Evolutionary conservation across 2,888 invertebrate species (phyloP).

Genomic region (Cancer borealis): DNA sequence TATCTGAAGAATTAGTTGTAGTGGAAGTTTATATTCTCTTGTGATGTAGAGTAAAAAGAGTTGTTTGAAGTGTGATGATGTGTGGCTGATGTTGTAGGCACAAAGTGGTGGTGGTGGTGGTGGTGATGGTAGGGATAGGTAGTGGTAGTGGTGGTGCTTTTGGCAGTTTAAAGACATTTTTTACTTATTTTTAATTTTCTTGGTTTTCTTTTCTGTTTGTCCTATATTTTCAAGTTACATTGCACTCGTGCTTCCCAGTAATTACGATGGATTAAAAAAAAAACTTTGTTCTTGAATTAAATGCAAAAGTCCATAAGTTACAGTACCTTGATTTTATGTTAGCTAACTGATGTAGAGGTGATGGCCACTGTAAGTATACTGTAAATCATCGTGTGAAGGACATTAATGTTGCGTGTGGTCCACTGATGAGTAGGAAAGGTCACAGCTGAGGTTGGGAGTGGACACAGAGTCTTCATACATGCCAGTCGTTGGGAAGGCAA

Average conservation of each 20-base stretch:
- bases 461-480: background rate
- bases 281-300: background rate
- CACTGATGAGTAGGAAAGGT: background rate
- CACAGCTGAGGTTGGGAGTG: background rate
- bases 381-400: no score
- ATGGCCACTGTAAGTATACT: background rate
- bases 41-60: background rate
- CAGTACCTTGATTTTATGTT: background rate
- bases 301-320: background rate
- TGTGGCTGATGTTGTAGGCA: background rate
- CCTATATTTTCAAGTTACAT: conserved; percentile 4
- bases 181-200: background rate
- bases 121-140: background rate
- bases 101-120: background rate
- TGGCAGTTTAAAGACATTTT: background rate
- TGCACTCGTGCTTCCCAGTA: background rate
- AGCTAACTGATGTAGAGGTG: background rate
- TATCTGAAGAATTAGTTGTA: background rate
- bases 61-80: background rate
- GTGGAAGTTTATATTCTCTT: background rate
- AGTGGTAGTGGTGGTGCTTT: background rate
- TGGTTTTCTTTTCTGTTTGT: background rate
- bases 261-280: background rate
- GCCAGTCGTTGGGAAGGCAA: background rate
- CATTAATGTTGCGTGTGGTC: background rate